Base-by-base conservation (phyloP, 1,140 invertebrate genomes). In the Papilio polytes region DNA sequence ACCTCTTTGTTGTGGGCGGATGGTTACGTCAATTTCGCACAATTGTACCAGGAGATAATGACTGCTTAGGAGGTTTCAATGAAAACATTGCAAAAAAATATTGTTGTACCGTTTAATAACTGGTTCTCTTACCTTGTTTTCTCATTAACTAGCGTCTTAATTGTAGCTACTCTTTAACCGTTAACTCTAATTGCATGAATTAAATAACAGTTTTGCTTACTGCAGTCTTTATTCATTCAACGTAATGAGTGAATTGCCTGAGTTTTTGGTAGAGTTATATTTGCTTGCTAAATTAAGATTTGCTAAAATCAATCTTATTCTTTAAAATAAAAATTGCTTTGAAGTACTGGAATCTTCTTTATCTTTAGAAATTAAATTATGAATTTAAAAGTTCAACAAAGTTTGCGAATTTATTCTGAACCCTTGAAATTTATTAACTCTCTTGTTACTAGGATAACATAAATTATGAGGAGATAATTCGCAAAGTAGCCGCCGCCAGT, bases 1-100 rank as follows among this genome's bases (percentile, higher is more conserved):
- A 73, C 51, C 66, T 80, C 77, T 78, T 86, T 86, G 74, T 87
- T 89, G 83, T 88, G 80, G 84, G 85, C 85, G 85, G 84, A 83
- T 82, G 83, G 87, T 91, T 94, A 92, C 91, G 91, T 92, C 89
- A 91, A 91, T 90, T 94, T 94, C 93, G 93, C 93, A 94, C 93
- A 94, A 93, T 91, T 91, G 86, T 94, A 94, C 89, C 85, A 94
- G 89, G 92, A 85, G 74, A 85, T 66, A 82, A 93, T 89, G 81
- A 91, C 74, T 63, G 82, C 51, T 51, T 59, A 85, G 78, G 84
- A 86, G 83, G 83, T 84, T 78, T 82, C 85, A 85, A 80, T 89
- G 81, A 87, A 85, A 84, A 83, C n/a, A 26, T 84, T 80, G 78
- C 82, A 80, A 83, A 86, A 81, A 83, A 86, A 84, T 70, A 36